Percentiles rank a stretch among this genome's conserved stretches.
Evolutionary conservation across 2,888 invertebrate species (phyloP).

Genomic region (Andricus quercusramuli): DNA sequence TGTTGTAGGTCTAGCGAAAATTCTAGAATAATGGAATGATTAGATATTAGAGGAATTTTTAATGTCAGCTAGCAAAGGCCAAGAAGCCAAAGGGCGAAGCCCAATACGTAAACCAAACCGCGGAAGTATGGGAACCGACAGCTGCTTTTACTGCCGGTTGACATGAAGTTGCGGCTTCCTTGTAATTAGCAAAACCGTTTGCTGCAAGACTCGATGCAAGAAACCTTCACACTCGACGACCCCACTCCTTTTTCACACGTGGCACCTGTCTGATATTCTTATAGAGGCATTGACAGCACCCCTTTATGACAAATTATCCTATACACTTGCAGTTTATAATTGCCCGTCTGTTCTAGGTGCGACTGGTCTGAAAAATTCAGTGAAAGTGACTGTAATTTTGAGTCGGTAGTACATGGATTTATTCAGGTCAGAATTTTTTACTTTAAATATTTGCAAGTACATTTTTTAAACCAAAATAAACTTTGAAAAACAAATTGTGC

Average conservation of each 20-base stretch:
- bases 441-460: no score
- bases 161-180: constrained; percentile 65
- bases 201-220: constrained; percentile 58
- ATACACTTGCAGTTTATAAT: constrained; percentile 13
- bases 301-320: constrained; percentile 19
- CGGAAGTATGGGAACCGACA: constrained; percentile 70
- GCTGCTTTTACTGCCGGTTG: constrained; percentile 67
- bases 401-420: neutral
- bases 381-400: neutral
- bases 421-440: neutral
- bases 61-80: neutral
- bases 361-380: neutral
- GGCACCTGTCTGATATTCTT: constrained; percentile 41
- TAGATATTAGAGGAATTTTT: neutral
- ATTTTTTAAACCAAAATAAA: no score
- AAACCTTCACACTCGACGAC: constrained; percentile 47
- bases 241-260: constrained; percentile 42
- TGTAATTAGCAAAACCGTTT: constrained; percentile 71
- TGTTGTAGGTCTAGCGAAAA: neutral
- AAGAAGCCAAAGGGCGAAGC: neutral
- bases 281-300: constrained; percentile 23
- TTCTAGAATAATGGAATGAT: neutral
- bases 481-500: no score
- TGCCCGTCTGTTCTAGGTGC: neutral
- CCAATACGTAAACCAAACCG: constrained; percentile 53